Percentiles rank a stretch among this genome's conserved stretches.
Conservation (phyloP, 2,797 vertebrate species). For the Passerculus sandwichensis region DNA sequence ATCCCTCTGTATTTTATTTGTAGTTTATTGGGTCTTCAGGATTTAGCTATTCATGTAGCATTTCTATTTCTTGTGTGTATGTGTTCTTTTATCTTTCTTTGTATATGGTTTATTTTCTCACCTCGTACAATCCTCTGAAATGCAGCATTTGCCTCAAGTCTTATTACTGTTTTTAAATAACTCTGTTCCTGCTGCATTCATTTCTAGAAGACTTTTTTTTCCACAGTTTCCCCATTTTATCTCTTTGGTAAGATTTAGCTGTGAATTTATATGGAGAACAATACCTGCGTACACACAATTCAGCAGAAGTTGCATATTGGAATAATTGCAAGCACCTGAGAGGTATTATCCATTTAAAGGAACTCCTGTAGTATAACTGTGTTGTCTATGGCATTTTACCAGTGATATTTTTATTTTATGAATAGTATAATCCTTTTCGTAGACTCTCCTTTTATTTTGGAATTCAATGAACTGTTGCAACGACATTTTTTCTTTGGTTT, state of each 20-base stretch:
- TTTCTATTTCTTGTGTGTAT: not conserved
- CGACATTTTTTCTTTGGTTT: not conserved
- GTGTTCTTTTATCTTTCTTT: not conserved
- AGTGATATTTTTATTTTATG: not conserved
- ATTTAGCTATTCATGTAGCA: not conserved
- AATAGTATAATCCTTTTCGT: not conserved
- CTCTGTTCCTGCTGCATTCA: not conserved
- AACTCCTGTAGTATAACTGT: not conserved
- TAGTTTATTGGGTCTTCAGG: not conserved
- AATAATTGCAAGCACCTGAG: not conserved
- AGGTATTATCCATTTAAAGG: not conserved
- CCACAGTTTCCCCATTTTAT: constrained; percentile 8
- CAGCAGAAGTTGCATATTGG: constrained; percentile 8
- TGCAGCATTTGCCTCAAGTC: not conserved
- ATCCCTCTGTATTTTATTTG: not conserved
- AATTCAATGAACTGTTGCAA: not conserved
- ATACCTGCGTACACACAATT: not conserved
- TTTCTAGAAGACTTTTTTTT: not conserved
- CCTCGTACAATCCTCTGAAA: not conserved
- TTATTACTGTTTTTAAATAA: not conserved
- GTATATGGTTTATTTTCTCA: not conserved
- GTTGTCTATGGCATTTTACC: constrained; percentile 12
- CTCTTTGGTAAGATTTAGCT: constrained; percentile 26
- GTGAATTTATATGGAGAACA: constrained; percentile 19
- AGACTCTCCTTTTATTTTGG: not conserved